Evolutionary conservation across 2,888 invertebrate species (phyloP), one percentile per base, ranked within the genome.

Genomic region (Limnephilus rhombicus): DNA sequence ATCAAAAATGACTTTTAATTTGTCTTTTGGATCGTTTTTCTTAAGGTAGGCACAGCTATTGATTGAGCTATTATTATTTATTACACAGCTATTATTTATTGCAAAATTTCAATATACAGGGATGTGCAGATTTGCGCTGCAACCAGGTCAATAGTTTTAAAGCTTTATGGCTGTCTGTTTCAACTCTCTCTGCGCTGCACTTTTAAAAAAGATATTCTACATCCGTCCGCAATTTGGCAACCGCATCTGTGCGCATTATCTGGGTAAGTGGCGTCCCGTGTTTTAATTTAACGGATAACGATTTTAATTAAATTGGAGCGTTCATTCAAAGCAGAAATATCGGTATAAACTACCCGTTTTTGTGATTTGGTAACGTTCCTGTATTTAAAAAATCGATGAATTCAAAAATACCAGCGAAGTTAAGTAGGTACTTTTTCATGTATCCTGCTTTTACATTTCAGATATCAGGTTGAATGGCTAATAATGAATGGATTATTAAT

Each of bases 191-290:
- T 68, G 9, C 68, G 24, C n/a, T 68, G 68, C 24, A 68, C 68
- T 68, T 68, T 68, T 68, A 24, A 68, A 68, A 68, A 68, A 68
- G 7, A 68, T 68, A 68, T 68, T 68, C 15, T 18, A 34, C 82
- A 82, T 82, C 82, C 29, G 82, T 31, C 7, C 34, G 82, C 82
- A 15, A 82, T 34, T 82, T 82, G 82, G 82, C 82, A 82, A 82
- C 31, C 18, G 34, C 31, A 31, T 31, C 82, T 31, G 4, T 31
- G 82, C 82, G 18, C 82, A 31, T 82, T 68, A 68, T 68, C 24
- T 9, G 24, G 9, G 9, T 68, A 68, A 68, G n/a, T 68, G 68
- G 68, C 24, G 24, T 24, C 18, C 18, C 24, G 0, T 24, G 9
- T 1, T 68, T 68, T 24, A 24, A 24, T 68, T n/a, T 2, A n/a